Evolutionary conservation across 2,113 vertebrate species (phyloP).

Genomic region (Uropsilus gracilis): DNA sequence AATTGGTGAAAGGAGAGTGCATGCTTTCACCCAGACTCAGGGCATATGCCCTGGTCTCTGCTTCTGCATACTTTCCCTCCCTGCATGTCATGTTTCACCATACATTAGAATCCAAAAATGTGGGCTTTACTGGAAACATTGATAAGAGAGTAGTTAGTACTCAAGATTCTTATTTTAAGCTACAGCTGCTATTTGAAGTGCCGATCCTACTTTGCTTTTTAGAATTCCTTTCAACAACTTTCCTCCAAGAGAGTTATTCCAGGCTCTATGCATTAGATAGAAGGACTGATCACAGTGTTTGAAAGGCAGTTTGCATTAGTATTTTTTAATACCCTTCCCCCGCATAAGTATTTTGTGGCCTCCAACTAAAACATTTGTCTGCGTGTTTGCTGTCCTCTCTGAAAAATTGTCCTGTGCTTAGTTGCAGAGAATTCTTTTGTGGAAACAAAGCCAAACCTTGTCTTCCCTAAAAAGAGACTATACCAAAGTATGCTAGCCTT

Average conservation of each 20-base stretch:
- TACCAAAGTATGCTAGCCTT: neutral
- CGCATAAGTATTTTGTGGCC: slow-evolving; percentile 50
- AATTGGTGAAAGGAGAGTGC: slow-evolving; percentile 18
- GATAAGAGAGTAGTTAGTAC: neutral
- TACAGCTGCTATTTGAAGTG: slow-evolving; percentile 6
- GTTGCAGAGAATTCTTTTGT: slow-evolving; percentile 54
- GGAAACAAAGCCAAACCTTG: slow-evolving; percentile 33
- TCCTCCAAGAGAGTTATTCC: neutral
- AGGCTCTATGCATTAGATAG: neutral
- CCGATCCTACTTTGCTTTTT: slow-evolving; percentile 18
- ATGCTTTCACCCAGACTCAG: neutral
- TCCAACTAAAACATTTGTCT: slow-evolving; percentile 35
- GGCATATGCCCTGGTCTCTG: neutral
- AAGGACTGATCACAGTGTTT: slow-evolving; percentile 5
- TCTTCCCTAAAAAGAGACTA: slow-evolving; percentile 34
- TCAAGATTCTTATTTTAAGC: neutral
- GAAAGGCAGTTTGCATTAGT: slow-evolving; percentile 20
- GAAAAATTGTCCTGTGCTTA: slow-evolving; percentile 53
- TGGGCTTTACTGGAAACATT: neutral
- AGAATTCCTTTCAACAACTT: slow-evolving; percentile 52
- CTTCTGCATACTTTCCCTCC: slow-evolving; percentile 10
- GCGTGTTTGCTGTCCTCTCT: neutral
- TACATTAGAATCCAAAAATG: slow-evolving; percentile 26
- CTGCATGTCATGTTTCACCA: neutral
- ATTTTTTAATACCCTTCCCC: no score